Conservation (phyloP, 2,888 invertebrate genomes). For the Thymelicus lineola region DNA sequence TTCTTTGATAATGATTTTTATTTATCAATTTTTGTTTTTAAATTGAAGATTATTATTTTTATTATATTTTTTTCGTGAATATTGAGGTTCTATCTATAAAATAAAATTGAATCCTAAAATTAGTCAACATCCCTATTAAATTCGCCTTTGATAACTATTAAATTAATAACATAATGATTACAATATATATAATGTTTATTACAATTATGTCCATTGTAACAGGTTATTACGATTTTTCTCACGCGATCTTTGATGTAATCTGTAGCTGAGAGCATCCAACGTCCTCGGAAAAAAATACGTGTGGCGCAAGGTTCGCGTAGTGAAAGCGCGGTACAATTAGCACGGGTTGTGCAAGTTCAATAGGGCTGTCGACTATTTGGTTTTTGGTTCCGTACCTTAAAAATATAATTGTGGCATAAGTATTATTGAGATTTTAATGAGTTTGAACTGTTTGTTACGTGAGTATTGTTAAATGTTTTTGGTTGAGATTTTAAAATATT, state of each 20-base stretch:
- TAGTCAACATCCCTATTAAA: too few species aligned
- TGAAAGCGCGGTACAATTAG: slow-evolving; percentile 62
- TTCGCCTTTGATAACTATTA: neutral
- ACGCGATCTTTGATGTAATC: slow-evolving; percentile 38
- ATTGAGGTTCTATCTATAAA: too few species aligned
- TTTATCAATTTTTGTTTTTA: too few species aligned
- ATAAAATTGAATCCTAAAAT: too few species aligned
- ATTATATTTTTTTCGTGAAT: too few species aligned
- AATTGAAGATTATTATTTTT: too few species aligned
- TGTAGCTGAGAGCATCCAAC: slow-evolving; percentile 33
- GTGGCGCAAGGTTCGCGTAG: slow-evolving; percentile 53
- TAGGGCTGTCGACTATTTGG: slow-evolving; percentile 9
- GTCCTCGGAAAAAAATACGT: slow-evolving; percentile 53
- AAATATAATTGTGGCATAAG: too few species aligned
- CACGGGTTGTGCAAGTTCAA: slow-evolving; percentile 50
- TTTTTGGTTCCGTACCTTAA: neutral
- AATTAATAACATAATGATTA: neutral
- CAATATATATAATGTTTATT: neutral
- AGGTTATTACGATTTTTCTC: slow-evolving; percentile 36
- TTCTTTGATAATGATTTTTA: too few species aligned
- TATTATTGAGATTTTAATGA: too few species aligned
- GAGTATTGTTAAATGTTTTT: too few species aligned
- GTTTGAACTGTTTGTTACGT: too few species aligned
- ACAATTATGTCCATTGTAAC: slow-evolving; percentile 22
- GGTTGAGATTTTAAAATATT: too few species aligned